Conservation (phyloP, 2,888 invertebrate species). For the Lepeophtheirus nordmannii region DNA sequence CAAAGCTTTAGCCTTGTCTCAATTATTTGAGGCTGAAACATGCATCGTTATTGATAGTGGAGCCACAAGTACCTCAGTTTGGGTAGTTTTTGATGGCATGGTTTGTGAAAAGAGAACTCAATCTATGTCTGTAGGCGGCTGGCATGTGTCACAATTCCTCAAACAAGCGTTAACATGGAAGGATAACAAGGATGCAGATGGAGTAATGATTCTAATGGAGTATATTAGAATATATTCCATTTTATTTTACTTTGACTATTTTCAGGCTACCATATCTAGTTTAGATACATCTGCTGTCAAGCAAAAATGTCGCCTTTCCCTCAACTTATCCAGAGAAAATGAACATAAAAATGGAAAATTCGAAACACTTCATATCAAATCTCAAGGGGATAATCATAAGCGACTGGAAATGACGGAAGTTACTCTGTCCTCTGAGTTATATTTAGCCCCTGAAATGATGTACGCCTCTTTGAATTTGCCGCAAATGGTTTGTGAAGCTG, state of each 20-base stretch:
- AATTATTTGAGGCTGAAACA: constrained; percentile 35
- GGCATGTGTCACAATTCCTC: constrained; percentile 36
- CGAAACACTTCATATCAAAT: constrained; percentile 24
- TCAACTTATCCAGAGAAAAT: constrained; percentile 31
- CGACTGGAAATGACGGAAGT: constrained; percentile 32
- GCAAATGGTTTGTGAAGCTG: constrained; percentile 35
- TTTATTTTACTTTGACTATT: not conserved
- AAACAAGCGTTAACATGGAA: constrained; percentile 35
- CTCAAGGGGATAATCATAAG: constrained; percentile 4
- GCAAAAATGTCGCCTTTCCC: constrained; percentile 35
- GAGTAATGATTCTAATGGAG: not conserved
- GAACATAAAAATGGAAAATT: constrained; percentile 23
- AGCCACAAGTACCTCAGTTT: constrained; percentile 36
- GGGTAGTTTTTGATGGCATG: constrained; percentile 36
- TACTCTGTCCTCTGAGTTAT: constrained; percentile 35
- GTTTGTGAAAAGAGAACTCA: constrained; percentile 31
- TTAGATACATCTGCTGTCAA: constrained; percentile 36
- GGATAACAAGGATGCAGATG: constrained; percentile 2
- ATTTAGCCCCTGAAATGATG: constrained; percentile 37
- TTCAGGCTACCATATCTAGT: constrained; percentile 35
- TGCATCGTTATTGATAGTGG: constrained; percentile 38
- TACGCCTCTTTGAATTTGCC: constrained; percentile 35
- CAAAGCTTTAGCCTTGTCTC: constrained; percentile 35
- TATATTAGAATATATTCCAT: not conserved
- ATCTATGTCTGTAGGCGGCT: constrained; percentile 36